phyloP scores from a whole-genome alignment of 2,113 vertebrate genomes.

The Rallus limicola region DNA sequence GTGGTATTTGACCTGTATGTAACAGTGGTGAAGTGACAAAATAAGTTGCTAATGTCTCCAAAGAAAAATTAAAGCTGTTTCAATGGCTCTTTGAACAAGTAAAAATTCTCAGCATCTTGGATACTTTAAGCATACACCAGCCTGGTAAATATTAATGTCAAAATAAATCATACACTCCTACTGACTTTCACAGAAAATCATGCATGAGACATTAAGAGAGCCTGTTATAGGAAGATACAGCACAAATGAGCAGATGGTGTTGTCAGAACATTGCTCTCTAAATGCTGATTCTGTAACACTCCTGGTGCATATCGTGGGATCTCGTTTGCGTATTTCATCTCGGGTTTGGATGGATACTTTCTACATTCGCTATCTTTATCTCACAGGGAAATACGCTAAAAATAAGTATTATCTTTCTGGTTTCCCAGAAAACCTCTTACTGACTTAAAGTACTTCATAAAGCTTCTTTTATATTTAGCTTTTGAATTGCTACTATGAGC shows the following conservation, averaged over 20 bases:
- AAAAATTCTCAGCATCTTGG: not conserved
- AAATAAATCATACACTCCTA: constrained; percentile 53
- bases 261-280: constrained; percentile 52
- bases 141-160: constrained; percentile 41
- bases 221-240: not conserved
- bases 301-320: not conserved
- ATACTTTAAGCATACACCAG: not conserved
- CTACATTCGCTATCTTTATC: constrained; percentile 23
- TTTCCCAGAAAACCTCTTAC: constrained; percentile 34
- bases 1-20: not conserved
- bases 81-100: not conserved
- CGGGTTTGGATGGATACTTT: constrained; percentile 5
- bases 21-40: not conserved
- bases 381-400: constrained; percentile 32
- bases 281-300: constrained; percentile 24
- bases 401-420: constrained; percentile 19
- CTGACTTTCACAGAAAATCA: constrained; percentile 40
- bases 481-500: constrained; percentile 42
- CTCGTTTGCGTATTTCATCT: not conserved
- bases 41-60: not conserved
- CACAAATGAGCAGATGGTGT: constrained; percentile 60
- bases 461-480: constrained; percentile 59
- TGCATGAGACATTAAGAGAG: constrained; percentile 24
- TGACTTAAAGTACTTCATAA: constrained; percentile 40
- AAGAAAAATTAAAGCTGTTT: not conserved